Evolutionary conservation across 2,888 invertebrate species (phyloP), one percentile per base, ranked within the genome.

Genomic region (Pardosa pseudoannulata): DNA sequence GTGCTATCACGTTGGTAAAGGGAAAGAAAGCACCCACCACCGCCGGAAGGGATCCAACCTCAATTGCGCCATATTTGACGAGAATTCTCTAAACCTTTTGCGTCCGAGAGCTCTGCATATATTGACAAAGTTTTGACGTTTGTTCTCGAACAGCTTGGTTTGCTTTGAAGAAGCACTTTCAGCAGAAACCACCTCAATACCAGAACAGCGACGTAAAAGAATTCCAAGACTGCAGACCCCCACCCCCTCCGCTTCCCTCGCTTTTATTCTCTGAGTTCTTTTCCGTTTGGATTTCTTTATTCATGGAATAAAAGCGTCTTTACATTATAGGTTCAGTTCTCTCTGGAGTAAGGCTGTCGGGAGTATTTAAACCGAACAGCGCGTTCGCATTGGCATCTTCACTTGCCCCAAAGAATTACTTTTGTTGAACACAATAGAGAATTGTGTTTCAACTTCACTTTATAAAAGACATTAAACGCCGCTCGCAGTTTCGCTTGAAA

Each of bases 121-220:
- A 85, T 85, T 85, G 78, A 78, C 78, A 56, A 62, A 85, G 83
- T 68, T 85, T 79, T 79, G 78, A 78, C 83, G 83, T 78, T 78
- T 85, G 78, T 85, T 73, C 83, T 72, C 29, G 29, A 73, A 72
- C 32, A 75, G 82, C 62, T 71, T 50, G 75, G 78, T 85, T 85
- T 85, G 83, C 83, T 85, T 85, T 39, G 73, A 85, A 85, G 73
- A 85, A 85, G 83, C 78, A 79, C 78, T 78, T 85, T 78, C 78
- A 29, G 64, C 73, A 79, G 56, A 85, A 85, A 78, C 64, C 23
- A 27, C 27, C 62, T 41, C 65, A 13, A 41, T 13, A 56, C 23
- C 23, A 36, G 36, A 9, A 36, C 36, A 36, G 5, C 36, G 23
- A 19, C 0, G 46, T 11, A 56, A 19, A 56, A 23, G 56, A 56